Evolutionary conservation across 2,113 vertebrate genomes (phyloP).

Genomic region (Tichodroma muraria): DNA sequence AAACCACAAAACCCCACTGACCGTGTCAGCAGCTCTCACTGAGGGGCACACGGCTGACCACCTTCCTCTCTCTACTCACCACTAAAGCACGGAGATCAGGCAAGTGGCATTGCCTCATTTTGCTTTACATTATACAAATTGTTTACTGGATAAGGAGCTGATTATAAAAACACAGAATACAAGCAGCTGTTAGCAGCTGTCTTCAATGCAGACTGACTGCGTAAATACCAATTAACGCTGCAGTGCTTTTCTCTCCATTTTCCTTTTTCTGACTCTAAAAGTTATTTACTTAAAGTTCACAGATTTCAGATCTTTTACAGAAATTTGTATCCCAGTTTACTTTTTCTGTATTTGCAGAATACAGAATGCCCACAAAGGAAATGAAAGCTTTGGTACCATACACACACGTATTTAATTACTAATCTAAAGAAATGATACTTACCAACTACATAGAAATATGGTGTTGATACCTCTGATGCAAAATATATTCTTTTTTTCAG

Average conservation of each 20-base stretch:
- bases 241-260: neutral
- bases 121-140: neutral
- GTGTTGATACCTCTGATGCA: slow-evolving; percentile 80
- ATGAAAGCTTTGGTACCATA: neutral
- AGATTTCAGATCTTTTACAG: neutral
- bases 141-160: neutral
- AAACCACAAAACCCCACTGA: neutral
- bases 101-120: neutral
- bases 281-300: neutral
- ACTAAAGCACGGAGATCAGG: neutral
- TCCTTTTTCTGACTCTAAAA: neutral
- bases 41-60: no score
- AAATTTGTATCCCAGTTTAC: neutral
- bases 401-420: neutral
- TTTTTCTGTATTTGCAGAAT: neutral
- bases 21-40: neutral
- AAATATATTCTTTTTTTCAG: slow-evolving; percentile 83
- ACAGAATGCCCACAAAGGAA: neutral
- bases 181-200: neutral
- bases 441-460: slow-evolving; percentile 86
- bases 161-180: neutral
- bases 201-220: neutral
- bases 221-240: neutral
- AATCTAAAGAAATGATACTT: neutral
- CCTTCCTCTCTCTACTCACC: neutral